Base-by-base conservation (phyloP, 2,888 invertebrate genomes). In the Dicyrtoma fusca region DNA sequence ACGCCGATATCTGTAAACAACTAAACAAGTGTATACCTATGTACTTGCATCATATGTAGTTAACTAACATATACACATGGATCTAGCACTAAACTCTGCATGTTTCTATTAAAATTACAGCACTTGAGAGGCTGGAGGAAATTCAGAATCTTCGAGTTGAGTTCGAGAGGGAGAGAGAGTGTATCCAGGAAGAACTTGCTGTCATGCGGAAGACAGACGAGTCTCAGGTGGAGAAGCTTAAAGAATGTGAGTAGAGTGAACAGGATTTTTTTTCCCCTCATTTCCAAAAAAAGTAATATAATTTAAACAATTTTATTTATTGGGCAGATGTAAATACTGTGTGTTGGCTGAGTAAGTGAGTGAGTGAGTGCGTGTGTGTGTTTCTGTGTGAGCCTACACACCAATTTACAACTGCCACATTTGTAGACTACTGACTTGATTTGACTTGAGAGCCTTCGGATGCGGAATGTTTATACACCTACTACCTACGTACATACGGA, bases 141-240 rank as follows among this genome's bases (percentile, higher is more conserved):
- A 63, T 71, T 25, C 71, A 64, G 53, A 63, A 62, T 34, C 44
- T 71, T 34, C 62, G 71, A 34, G 71, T 63, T 5, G 71, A 71
- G 23, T 63, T 71, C 44, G 55, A 63, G 44, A 51, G 71, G 8
- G 71, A 71, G 25, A 14, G 63, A 25, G 71, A 71, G 45, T 55
- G 71, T 34, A 63, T 63, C n/a, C 57, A 68, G 44, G 68, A 68
- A 57, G 68, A 68, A 17, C 47, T 57, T 8, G 4, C 42, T 6
- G 59, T 59, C 3, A 68, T 68, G 68, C 68, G 68, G 68, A 68
- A 57, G 47, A 68, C 21, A 23, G 68, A 68, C 23, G 68, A 68
- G 55, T 45, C 68, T 47, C 68, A 68, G 59, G 57, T 59, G 68
- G 68, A 68, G 44, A 68, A 68, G 23, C 25, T 68, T 8, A 57